A percentile compares a stretch with the other conserved stretches of the same genome.
phyloP scores from a whole-genome alignment of 1,140 invertebrate species.

The Harpegnathos saltator region DNA sequence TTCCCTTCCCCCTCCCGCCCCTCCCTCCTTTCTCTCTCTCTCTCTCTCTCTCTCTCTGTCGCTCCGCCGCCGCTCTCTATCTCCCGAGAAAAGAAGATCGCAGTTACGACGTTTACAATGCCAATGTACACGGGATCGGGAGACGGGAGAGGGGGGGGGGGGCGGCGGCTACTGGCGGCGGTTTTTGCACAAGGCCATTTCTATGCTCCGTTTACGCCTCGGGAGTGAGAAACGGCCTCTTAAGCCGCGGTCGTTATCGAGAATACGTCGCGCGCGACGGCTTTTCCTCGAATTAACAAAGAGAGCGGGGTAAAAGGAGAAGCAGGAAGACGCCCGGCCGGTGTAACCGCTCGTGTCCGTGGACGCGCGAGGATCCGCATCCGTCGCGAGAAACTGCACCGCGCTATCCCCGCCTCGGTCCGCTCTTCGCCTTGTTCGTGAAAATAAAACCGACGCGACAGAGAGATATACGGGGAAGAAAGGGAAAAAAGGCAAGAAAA shows the following conservation, averaged over 20 bases:
- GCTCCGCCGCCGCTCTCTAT: too few relatives aligned
- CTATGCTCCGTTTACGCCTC: slow-evolving; percentile 31
- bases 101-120: slow-evolving; percentile 44
- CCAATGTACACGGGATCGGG: slow-evolving; percentile 29
- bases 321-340: too few relatives aligned
- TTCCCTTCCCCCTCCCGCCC: too few relatives aligned
- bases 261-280: neutral
- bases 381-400: neutral
- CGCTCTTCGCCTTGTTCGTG: neutral
- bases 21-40: too few relatives aligned
- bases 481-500: neutral
- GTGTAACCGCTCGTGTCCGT: too few relatives aligned
- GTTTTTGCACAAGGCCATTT: slow-evolving; percentile 50
- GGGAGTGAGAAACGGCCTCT: slow-evolving; percentile 17
- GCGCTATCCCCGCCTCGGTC: too few relatives aligned
- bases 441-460: neutral
- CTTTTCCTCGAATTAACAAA: slow-evolving; percentile 11
- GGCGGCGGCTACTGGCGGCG: slow-evolving; percentile 15
- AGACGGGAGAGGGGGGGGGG: too few relatives aligned
- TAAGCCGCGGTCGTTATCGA: neutral
- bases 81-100: slow-evolving; percentile 39
- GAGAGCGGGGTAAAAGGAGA: too few relatives aligned
- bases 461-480: too few relatives aligned
- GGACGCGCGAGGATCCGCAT: too few relatives aligned
- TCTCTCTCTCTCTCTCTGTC: too few relatives aligned